A percentile compares a stretch with the other conserved stretches of the same genome.
These are phyloP conservation scores for Coilia nasus DNA, from an alignment of 2,797 vertebrate species.

Conservation along the genomic window DNA sequence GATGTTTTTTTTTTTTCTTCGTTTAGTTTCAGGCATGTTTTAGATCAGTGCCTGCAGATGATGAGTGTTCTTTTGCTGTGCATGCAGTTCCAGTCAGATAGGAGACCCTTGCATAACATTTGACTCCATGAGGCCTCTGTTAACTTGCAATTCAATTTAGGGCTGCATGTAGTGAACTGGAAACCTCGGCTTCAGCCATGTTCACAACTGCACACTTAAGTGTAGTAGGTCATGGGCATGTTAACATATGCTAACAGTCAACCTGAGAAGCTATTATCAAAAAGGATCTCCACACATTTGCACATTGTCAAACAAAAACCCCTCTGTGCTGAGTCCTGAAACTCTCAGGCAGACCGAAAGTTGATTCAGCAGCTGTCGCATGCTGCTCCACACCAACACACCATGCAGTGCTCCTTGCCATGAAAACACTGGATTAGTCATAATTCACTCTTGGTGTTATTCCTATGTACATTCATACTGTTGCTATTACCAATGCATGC, in stretches of 20 bases:
- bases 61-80: background rate
- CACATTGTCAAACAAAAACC: slow-evolving; percentile 8
- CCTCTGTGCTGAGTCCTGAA: slow-evolving; percentile 3
- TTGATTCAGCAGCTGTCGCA: background rate
- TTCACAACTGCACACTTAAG: background rate
- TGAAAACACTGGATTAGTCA: background rate
- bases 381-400: background rate
- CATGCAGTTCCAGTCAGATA: background rate
- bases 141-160: too few relatives aligned
- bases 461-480: too few relatives aligned
- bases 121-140: background rate
- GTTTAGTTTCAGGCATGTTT: slow-evolving; percentile 12
- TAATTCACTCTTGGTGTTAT: too few relatives aligned
- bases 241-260: background rate
- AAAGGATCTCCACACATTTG: background rate
- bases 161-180: too few relatives aligned
- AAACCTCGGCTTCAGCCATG: too few relatives aligned
- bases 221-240: background rate
- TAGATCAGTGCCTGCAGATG: background rate
- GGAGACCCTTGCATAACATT: background rate
- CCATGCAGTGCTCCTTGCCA: background rate
- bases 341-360: background rate
- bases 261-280: background rate
- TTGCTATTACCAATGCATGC: too few relatives aligned
- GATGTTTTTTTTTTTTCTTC: background rate